Percentiles rank a stretch among this genome's conserved stretches.
Evolutionary conservation across 1,140 invertebrate genomes (phyloP).

Genomic region (Sycophila sp.): DNA sequence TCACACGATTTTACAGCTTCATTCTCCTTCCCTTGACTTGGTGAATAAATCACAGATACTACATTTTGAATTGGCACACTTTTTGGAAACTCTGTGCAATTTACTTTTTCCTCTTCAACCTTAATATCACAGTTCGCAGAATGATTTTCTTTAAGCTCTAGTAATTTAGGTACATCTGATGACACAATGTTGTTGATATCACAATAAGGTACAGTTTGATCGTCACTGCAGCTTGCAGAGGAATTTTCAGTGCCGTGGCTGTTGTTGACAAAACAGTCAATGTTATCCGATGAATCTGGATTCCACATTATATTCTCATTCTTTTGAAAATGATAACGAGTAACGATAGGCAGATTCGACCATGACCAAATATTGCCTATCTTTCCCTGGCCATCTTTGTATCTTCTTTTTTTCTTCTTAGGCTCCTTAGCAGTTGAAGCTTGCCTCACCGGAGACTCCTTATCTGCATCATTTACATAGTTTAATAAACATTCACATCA

Average conservation of each 20-base stretch:
- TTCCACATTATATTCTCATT: slow-evolving; percentile 44
- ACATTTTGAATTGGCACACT: slow-evolving; percentile 24
- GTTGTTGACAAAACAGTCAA: slow-evolving; percentile 34
- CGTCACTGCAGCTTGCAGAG: slow-evolving; percentile 6
- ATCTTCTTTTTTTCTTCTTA: slow-evolving; percentile 40
- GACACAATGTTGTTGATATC: background rate
- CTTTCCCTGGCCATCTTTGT: slow-evolving; percentile 46
- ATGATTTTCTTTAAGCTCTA: slow-evolving; percentile 22
- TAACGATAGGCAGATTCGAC: slow-evolving; percentile 57
- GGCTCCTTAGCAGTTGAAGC: slow-evolving; percentile 31
- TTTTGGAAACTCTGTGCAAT: background rate
- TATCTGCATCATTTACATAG: background rate
- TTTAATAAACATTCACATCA: background rate
- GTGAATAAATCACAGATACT: slow-evolving; percentile 25
- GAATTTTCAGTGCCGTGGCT: slow-evolving; percentile 19
- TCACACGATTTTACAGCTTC: slow-evolving; percentile 19
- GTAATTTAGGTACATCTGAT: slow-evolving; percentile 4
- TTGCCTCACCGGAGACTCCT: background rate
- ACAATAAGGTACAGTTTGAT: background rate
- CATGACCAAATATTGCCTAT: slow-evolving; percentile 52
- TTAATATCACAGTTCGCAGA: background rate
- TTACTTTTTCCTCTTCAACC: background rate
- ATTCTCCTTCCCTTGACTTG: background rate
- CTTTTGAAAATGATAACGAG: slow-evolving; percentile 59
- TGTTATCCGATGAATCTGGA: slow-evolving; percentile 6